A percentile compares a stretch with the other conserved stretches of the same genome.
These are phyloP conservation scores for Eueremaeus valkanovi DNA, from an alignment of 2,888 invertebrate genomes.

Conservation along the genomic window DNA sequence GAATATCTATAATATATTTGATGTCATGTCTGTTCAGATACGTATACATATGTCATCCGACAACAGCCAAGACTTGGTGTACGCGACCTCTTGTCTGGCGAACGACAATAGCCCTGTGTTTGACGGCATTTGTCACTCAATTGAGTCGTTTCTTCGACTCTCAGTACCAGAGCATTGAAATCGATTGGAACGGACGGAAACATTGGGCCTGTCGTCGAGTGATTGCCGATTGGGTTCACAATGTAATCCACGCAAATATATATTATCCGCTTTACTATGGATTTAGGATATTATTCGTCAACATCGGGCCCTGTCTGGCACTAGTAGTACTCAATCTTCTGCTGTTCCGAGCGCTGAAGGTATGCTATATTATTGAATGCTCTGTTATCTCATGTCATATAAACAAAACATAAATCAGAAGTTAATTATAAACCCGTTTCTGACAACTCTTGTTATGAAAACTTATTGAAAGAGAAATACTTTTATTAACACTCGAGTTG, in stretches of 20 bases:
- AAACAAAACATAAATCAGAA: no score
- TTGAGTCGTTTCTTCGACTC: conserved; percentile 56
- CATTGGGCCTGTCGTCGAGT: conserved; percentile 47
- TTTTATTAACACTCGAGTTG: background rate
- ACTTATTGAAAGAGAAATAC: background rate
- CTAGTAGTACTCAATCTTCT: conserved; percentile 81
- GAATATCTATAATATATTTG: background rate
- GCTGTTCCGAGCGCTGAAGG: conserved; percentile 74
- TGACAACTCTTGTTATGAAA: no score
- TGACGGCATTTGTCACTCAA: conserved; percentile 75
- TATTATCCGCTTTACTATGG: conserved; percentile 72
- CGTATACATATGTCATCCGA: conserved; percentile 88
- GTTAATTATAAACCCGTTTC: background rate
- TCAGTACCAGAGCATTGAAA: background rate
- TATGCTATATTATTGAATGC: no score
- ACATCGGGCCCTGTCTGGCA: conserved; percentile 80
- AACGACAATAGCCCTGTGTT: conserved; percentile 70
- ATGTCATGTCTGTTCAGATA: conserved; percentile 59
- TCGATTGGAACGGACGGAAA: background rate
- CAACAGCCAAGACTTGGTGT: conserved; percentile 71
- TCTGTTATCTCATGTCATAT: no score
- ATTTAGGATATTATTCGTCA: conserved; percentile 86
- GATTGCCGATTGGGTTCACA: conserved; percentile 64
- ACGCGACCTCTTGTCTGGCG: conserved; percentile 66
- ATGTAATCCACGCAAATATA: conserved; percentile 60